Percentiles rank a stretch among this genome's conserved stretches.
Evolutionary conservation across 2,797 vertebrate species (phyloP).

Genomic region (Chiroxiphia lanceolata): DNA sequence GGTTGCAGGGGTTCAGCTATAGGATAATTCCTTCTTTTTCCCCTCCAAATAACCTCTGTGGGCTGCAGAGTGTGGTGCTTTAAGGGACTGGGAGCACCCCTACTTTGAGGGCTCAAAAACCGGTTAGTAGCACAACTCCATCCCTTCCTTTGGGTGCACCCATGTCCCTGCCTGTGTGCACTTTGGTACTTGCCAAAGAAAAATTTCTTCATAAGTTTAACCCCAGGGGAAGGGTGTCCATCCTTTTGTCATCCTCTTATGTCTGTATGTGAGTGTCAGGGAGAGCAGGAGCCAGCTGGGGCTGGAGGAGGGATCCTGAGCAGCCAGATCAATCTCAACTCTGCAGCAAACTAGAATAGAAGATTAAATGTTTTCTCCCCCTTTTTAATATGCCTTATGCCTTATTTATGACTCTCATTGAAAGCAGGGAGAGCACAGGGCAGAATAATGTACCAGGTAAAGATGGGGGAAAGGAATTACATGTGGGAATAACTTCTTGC

Average conservation of each 20-base stretch:
- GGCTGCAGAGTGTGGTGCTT: background rate
- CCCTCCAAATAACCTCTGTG: background rate
- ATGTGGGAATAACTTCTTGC: background rate
- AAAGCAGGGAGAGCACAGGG: background rate
- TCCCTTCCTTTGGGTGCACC: background rate
- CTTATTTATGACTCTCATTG: constrained; percentile 47
- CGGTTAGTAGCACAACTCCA: background rate
- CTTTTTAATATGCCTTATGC: background rate
- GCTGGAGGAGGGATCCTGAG: background rate
- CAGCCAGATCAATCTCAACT: background rate
- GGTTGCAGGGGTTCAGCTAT: background rate
- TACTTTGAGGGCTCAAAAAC: background rate
- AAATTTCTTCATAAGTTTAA: background rate
- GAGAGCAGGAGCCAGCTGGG: background rate
- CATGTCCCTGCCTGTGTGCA: fast-evolving
- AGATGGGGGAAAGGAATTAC: background rate
- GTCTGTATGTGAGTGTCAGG: background rate
- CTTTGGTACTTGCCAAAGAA: background rate
- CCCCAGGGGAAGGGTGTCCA: background rate
- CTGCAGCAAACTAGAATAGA: background rate
- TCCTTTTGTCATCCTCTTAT: background rate
- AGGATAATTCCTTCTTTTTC: background rate
- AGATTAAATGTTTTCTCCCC: constrained; percentile 3
- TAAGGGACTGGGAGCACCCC: background rate
- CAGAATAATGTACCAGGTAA: background rate